A percentile compares a stretch with the other conserved stretches of the same genome.
Conservation (phyloP, 2,888 invertebrate genomes). For the Rhabditoides inermis region DNA sequence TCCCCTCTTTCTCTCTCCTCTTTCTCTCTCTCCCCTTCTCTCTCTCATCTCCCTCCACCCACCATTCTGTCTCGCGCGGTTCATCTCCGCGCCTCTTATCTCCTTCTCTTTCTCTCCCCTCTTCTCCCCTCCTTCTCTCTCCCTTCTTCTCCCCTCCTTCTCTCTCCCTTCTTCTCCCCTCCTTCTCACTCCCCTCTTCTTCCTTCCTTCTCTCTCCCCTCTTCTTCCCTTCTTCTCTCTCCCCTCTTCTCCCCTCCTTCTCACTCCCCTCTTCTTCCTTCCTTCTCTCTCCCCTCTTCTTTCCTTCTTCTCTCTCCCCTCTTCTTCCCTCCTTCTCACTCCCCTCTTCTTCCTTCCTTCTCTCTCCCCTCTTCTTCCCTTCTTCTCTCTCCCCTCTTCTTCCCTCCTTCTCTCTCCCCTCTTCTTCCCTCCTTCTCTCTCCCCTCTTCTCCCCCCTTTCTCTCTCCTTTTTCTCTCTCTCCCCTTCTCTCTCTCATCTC, state of each 20-base stretch:
- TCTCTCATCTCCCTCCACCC: background rate
- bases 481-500: too few species aligned
- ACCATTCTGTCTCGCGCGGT: background rate
- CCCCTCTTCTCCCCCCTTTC: background rate
- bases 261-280: background rate
- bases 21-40: background rate
- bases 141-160: background rate
- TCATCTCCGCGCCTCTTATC: background rate
- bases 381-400: background rate
- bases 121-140: background rate
- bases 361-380: background rate
- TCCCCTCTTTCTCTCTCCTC: background rate
- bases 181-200: background rate
- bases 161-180: background rate
- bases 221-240: background rate
- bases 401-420: background rate
- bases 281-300: background rate
- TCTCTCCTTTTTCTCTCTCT: background rate
- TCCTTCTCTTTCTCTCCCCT: constrained; percentile 2
- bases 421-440: background rate
- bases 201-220: background rate
- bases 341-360: background rate
- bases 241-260: background rate
- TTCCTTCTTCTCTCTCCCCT: background rate
- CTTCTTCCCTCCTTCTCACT: background rate